Evolutionary conservation across 2,113 vertebrate genomes (phyloP), one percentile per base, ranked within the genome.

Genomic region (Entosphenus tridentatus): DNA sequence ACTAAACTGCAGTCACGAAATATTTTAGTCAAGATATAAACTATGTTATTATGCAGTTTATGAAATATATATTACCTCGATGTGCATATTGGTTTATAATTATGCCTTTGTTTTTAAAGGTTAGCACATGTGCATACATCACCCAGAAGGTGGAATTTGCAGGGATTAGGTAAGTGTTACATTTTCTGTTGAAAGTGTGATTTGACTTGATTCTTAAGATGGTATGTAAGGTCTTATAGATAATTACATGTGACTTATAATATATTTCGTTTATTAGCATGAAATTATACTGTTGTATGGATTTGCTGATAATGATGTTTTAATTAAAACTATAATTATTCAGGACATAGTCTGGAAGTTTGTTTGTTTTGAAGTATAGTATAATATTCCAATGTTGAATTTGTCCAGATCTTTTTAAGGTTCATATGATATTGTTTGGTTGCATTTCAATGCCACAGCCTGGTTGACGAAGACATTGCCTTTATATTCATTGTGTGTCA

Each of bases 101-200:
- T 10, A 70, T 1, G 7, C 12, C 16, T 13, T 18, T 55, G n/a
- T 68, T 70, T 71, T 70, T 17, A 54, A 75, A 98, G 93, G 93
- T 96, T 72, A 93, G 85, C 79, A 95, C 89, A 0, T 95, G 89
- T 75, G 92, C 89, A 0, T 96, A 98, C 68, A 82, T 98, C 72
- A 95, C 89, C 10, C 93, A 98, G 76, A 98, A 98, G 72, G 93
- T 98, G 56, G 92, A 98, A 76, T 92, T 90, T 80, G 93, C 89
- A 6, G 93, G 92, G 73, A 89, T 98, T 79, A 87, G 93, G 93
- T 98, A 71, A 76, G 75, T 57, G 62, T 39, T 39, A 39, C 39
- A 39, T 39, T 39, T 39, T 39, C 39, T 39, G 39, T 39, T 39
- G 39, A 39, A 39, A 39, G 39, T 39, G 39, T 39, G 39, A 39